Evolutionary conservation across 2,888 invertebrate genomes (phyloP), one percentile per base, ranked within the genome.

Genomic region (Athalia circularis): DNA sequence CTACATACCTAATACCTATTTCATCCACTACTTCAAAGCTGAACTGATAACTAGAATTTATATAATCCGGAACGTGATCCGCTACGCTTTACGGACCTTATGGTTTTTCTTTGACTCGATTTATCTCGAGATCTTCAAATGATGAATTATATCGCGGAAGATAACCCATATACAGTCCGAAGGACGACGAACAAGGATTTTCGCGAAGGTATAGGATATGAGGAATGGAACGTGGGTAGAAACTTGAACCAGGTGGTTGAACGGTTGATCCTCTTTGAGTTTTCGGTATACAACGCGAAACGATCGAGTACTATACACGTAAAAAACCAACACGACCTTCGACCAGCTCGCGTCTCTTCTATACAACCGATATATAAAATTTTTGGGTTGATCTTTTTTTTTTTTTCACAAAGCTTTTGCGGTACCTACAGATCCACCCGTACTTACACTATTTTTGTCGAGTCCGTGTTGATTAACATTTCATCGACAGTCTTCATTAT

Each of bases 201-300:
- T 15, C 5, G 15, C 3, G 6, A 48, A n/a, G 48, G 50, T 75
- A 57, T 45, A 47, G 75, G 62, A 64, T 45, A 50, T 13, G 13
- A 29, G 13, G 29, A n/a, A 13, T 47, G 8, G 50, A 62, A 75
- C 75, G 75, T 64, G 75, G 62, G 9, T 52, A n/a, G 75, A 75
- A 29, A 75, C 5, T 13, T 62, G 50, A n/a, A 50, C 62, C 3
- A 64, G 64, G 9, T 48, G 48, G 54, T 68, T 57, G 29, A 57
- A 11, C 59, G 50, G 72, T 59, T 72, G 72, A 72, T 72, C 72
- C 72, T 72, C 72, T 72, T 72, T 72, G 72, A 57, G 59, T 72
- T 72, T 59, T 13, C 45, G 2, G 29, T 29, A 4, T 54, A 5
- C 52, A 47, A 72, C 72, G 72, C 4, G 47, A 59, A 72, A 72